Evolutionary conservation across 1,140 invertebrate species (phyloP), one percentile per base, ranked within the genome.

Genomic region (Pteromalus puparum): DNA sequence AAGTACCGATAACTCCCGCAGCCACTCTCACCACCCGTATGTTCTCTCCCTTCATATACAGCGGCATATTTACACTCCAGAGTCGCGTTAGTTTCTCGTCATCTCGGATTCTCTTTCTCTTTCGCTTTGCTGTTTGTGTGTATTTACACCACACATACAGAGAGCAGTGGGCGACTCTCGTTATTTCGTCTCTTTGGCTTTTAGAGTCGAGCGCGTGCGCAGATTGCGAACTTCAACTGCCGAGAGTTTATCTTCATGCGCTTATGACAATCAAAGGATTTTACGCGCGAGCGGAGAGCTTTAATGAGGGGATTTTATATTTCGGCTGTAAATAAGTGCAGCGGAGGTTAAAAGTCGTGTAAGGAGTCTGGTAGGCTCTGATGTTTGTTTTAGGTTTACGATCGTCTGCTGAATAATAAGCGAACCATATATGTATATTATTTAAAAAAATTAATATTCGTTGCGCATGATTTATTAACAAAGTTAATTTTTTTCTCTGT

Each of bases 281-380:
- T 61, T 61, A 61, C 53, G 53, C 4, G 18, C 21, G 21, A 61
- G 53, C 21, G 53, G 53, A 61, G 53, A n/a, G 53, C 18, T 61
- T 61, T 61, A 61, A 61, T 61, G 18, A 61, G 53, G 53, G 53
- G 53, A 61, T 61, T 61, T 61, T 61, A 61, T 61, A 61, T 61
- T 61, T 61, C 53, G 53, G 5, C 21, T 61, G 53, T 61, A n/a
- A 21, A 61, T 42, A 42, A 42, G 38, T 10, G 21, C 4, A 21
- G 21, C 53, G 2, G 53, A 61, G 53, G 53, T 61, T 61, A 61
- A 61, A 61, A 61, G 53, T 61, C 53, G 53, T 21, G 18, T 10
- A 9, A n/a, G n/a, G n/a, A n/a, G n/a, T n/a, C n/a, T 7, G 9
- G 38, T 0, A 10, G 38, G 38, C 38, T 42, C 38, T 42, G 38